phyloP scores from a whole-genome alignment of 2,888 invertebrate species.

The Caenorhabditis japonica region DNA sequence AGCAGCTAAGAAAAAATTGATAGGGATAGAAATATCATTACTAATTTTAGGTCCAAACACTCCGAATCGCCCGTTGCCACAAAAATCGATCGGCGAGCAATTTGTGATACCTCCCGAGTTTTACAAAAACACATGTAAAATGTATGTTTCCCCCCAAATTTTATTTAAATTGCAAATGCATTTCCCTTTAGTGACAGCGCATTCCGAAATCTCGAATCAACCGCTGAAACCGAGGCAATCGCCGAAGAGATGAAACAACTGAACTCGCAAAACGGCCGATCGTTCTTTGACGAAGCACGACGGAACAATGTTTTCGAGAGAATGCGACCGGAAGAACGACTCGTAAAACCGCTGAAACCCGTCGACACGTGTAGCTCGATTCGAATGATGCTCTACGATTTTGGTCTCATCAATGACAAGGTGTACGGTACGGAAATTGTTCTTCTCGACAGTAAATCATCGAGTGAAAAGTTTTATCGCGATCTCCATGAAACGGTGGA shows the following conservation, averaged over 20 bases:
- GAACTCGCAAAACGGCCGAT: constrained; percentile 34
- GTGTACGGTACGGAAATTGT: constrained; percentile 80
- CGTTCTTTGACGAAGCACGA: constrained; percentile 47
- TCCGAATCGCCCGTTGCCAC: constrained; percentile 27
- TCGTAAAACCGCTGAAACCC: constrained; percentile 41
- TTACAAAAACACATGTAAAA: constrained; percentile 70
- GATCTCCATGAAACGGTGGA: constrained; percentile 89
- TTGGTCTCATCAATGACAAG: constrained; percentile 86
- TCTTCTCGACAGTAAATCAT: constrained; percentile 82
- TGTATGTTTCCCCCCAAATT: constrained; percentile 53
- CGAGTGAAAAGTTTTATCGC: constrained; percentile 83
- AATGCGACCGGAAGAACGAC: constrained; percentile 43
- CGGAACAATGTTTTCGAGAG: constrained; percentile 52
- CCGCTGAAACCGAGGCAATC: constrained; percentile 64
- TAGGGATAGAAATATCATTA: too few relatives aligned
- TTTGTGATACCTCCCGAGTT: constrained; percentile 70
- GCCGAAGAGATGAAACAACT: constrained; percentile 51
- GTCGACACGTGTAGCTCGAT: constrained; percentile 90
- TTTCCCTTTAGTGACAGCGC: constrained; percentile 64
- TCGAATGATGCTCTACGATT: constrained; percentile 92
- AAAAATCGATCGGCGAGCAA: constrained; percentile 56
- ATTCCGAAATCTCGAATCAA: constrained; percentile 60
- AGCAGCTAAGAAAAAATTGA: too few relatives aligned
- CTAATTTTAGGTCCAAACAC: constrained; percentile 29
- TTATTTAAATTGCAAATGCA: not conserved